phyloP scores from a whole-genome alignment of 2,888 invertebrate species.

The Phaonia tiefii region DNA sequence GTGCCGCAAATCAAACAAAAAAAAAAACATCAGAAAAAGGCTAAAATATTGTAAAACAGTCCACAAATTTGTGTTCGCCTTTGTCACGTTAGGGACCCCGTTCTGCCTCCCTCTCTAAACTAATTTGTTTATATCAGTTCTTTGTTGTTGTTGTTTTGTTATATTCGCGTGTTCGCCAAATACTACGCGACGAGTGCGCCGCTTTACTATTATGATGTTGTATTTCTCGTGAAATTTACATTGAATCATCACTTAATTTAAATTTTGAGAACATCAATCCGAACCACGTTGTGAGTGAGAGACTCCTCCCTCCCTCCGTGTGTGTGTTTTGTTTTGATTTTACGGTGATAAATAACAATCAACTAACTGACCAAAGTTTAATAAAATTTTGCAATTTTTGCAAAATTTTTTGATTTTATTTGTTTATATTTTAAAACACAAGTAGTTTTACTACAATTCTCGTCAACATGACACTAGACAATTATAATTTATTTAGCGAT shows the following conservation, averaged over 20 bases:
- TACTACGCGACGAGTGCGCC: constrained; percentile 4
- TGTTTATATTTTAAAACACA: neutral
- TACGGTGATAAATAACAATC: constrained; percentile 56
- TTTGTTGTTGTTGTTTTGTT: neutral
- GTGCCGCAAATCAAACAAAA: constrained; percentile 3
- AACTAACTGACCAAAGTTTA: no score
- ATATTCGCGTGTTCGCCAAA: constrained; percentile 21
- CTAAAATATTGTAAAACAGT: no score
- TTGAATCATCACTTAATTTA: constrained; percentile 61
- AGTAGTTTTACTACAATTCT: constrained; percentile 19
- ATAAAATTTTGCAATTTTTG: constrained; percentile 7
- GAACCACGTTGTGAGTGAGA: neutral
- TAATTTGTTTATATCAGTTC: constrained; percentile 56
- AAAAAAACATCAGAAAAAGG: neutral
- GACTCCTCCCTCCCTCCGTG: constrained; percentile 21
- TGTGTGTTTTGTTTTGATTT: constrained; percentile 48
- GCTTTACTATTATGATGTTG: constrained; percentile 5
- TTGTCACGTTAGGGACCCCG: constrained; percentile 23
- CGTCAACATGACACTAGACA: constrained; percentile 78
- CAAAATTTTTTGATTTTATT: constrained; percentile 7
- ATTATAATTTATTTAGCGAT: constrained; percentile 76
- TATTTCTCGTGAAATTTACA: constrained; percentile 61
- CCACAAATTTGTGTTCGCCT: neutral
- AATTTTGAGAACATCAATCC: constrained; percentile 24
- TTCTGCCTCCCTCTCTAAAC: constrained; percentile 13